phyloP scores from a whole-genome alignment of 2,888 invertebrate genomes.

The Rotaria socialis region DNA sequence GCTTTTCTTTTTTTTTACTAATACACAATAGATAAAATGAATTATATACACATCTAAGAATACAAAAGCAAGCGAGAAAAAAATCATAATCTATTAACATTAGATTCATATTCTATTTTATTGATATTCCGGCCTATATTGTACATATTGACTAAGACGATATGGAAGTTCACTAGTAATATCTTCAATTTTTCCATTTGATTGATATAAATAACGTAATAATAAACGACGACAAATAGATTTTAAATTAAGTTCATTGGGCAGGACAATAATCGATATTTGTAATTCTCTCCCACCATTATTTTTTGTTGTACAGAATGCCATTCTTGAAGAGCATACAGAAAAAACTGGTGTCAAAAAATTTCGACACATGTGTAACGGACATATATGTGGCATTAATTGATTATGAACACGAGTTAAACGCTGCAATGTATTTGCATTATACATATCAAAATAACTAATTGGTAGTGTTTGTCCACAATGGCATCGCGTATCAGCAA shows the following conservation, averaged over 20 bases:
- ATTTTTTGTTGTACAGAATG: slow-evolving; percentile 19
- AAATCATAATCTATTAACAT: not conserved
- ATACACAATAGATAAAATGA: too few relatives aligned
- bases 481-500: not conserved
- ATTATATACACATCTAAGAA: too few relatives aligned
- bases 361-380: slow-evolving; percentile 9
- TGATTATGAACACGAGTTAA: not conserved
- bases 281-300: not conserved
- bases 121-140: slow-evolving; percentile 1
- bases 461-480: slow-evolving; percentile 2
- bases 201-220: not conserved
- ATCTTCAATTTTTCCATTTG: not conserved
- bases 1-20: too few relatives aligned
- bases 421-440: not conserved
- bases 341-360: slow-evolving; percentile 30
- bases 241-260: slow-evolving; percentile 1
- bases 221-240: slow-evolving; percentile 12
- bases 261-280: not conserved
- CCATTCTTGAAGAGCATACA: not conserved
- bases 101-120: not conserved
- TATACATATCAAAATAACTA: not conserved
- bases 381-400: not conserved
- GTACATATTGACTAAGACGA: not conserved
- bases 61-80: too few relatives aligned
- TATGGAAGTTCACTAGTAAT: not conserved